These are phyloP conservation scores for Spodoptera picta DNA, from an alignment of 2,888 invertebrate genomes.

Conservation along the genomic window DNA sequence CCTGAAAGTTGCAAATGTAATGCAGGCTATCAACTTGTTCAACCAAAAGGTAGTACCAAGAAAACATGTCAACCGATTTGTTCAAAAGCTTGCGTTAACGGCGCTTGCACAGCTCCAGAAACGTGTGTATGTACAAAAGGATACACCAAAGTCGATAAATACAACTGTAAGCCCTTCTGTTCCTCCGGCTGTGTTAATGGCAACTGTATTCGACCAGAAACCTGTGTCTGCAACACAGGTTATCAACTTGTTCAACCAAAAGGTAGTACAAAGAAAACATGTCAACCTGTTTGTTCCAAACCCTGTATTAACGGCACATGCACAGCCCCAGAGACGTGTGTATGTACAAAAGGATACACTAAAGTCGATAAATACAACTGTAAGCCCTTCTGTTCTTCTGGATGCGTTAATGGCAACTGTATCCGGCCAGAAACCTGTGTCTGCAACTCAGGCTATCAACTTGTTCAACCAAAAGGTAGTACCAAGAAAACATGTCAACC, in stretches of 20 bases:
- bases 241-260: neutral
- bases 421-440: slow-evolving; percentile 12
- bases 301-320: slow-evolving; percentile 23
- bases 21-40: slow-evolving; percentile 11
- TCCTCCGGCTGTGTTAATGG: slow-evolving; percentile 31
- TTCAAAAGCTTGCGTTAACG: slow-evolving; percentile 11
- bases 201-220: slow-evolving; percentile 29
- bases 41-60: neutral
- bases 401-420: slow-evolving; percentile 25
- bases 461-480: neutral
- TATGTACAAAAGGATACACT: slow-evolving; percentile 14
- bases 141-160: neutral
- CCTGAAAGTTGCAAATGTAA: slow-evolving; percentile 21
- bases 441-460: slow-evolving; percentile 27
- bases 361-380: slow-evolving; percentile 12
- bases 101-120: slow-evolving; percentile 20
- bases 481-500: slow-evolving; percentile 14
- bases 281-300: slow-evolving; percentile 22
- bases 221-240: slow-evolving; percentile 24
- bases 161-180: slow-evolving; percentile 34
- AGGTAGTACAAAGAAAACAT: neutral
- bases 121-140: slow-evolving; percentile 18
- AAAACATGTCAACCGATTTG: slow-evolving; percentile 19
- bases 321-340: slow-evolving; percentile 10
- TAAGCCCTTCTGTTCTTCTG: slow-evolving; percentile 27